Evolutionary conservation across 2,888 invertebrate genomes (phyloP).

Genomic region (Zhengitettix transpicula): DNA sequence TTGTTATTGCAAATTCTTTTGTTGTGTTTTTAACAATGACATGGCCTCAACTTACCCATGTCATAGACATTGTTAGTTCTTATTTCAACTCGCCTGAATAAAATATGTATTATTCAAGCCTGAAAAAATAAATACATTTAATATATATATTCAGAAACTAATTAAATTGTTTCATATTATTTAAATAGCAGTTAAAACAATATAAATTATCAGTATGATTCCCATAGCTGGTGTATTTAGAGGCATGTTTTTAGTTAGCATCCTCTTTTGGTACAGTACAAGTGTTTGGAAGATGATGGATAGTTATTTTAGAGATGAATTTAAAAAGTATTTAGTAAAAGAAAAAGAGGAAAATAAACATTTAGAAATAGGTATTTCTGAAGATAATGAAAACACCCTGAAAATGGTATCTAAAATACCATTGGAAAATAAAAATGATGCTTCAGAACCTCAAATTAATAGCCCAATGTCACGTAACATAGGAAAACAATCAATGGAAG

Average conservation of each 20-base stretch:
- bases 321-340: conserved; percentile 39
- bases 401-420: too few relatives aligned
- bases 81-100: conserved; percentile 16
- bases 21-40: conserved; percentile 53
- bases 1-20: conserved; percentile 59
- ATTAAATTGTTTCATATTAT: background rate
- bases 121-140: background rate
- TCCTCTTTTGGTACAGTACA: conserved; percentile 55
- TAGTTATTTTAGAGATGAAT: conserved; percentile 54
- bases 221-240: conserved; percentile 27
- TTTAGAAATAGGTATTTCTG: too few relatives aligned
- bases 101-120: background rate
- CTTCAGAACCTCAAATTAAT: too few relatives aligned
- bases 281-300: conserved; percentile 56
- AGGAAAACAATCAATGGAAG: too few relatives aligned
- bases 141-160: background rate
- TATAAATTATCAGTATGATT: conserved; percentile 6
- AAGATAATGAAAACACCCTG: too few relatives aligned
- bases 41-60: conserved; percentile 52
- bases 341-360: conserved; percentile 16
- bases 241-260: conserved; percentile 42
- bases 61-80: conserved; percentile 27
- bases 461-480: too few relatives aligned
- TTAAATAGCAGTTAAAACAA: background rate
- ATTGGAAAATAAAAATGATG: too few relatives aligned